Base-by-base conservation (phyloP, 2,888 invertebrate genomes). In the Campoplex nolae region DNA sequence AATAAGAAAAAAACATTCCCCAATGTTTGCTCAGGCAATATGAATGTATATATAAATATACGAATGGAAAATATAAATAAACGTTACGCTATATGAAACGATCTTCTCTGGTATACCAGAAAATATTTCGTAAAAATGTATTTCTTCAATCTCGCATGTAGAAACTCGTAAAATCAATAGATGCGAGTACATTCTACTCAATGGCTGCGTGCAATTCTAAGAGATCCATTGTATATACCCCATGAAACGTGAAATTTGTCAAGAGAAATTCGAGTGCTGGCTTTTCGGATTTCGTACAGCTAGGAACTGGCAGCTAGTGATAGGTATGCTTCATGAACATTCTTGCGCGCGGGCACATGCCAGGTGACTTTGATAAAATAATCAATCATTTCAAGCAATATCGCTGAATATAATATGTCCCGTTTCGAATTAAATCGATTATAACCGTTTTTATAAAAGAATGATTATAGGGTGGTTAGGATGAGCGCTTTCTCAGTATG, bases 191-290 rank as follows among this genome's bases (percentile, higher is more conserved):
- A 13, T 38, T 54, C 54, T 28, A 67, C 28, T n/a, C 67, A 51
- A 70, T 58, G 35, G 58, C 71, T 71, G n/a, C 45, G 71, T 45
- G 23, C 54, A 42, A 68, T 68, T 78, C 78, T 28, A 71, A 62
- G 71, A 58, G 32, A 58, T 71, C n/a, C 58, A 38, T 78, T n/a
- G 68, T 45, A 67, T 23, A 45, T 67, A 75, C 54, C 28, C 45
- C 42, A n/a, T 68, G 75, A 75, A 82, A 75, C 56, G 74, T 78
- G 77, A 54, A 78, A 78, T 78, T 78, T 73, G 65, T 73, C 54
- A 62, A 62, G 65, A 51, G 48, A 65, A 65, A 62, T 42, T 42
- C 51, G 62, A 51, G 32, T 42, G 70, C 51, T 71, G 83, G 70
- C 51, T n/a, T 67, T 84, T 67, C 48, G 48, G 67, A 78, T 84